Evolutionary conservation across 2,888 invertebrate species (phyloP), one percentile per base, ranked within the genome.

Genomic region (Clostera curtula): DNA sequence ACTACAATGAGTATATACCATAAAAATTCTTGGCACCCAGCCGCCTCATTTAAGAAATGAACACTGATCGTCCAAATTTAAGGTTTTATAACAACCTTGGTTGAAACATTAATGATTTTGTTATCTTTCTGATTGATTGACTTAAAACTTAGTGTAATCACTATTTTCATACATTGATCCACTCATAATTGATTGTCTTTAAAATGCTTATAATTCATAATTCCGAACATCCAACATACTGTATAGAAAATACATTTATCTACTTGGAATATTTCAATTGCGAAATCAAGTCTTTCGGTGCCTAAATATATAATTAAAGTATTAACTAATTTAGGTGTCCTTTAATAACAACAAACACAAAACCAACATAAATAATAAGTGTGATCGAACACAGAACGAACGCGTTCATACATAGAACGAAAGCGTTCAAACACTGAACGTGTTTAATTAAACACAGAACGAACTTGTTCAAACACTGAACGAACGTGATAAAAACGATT

Each of bases 1-100:
- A 48, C 40, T 49, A 51, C 46, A 43, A 53, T 65, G 71, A 72
- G 70, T 73, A 68, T 66, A 67, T 51, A 47, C 47, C 37, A 50
- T 62, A 58, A 64, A 58, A 58, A 58, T 55, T 37, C 35, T 43
- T 41, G 40, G 40, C 46, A 49, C 46, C 40, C 32, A 31, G 4
- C 14, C 29, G 41, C 36, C 6, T 2, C 5, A 10, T 9, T 9
- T 19, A 7, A 5, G 10, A 10, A 3, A 5, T 19, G 8, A n/a
- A n/a, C n/a, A n/a, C n/a, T n/a, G n/a, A n/a, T n/a, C n/a, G n/a
- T n/a, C n/a, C n/a, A n/a, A n/a, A n/a, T n/a, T n/a, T n/a, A n/a
- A n/a, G n/a, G n/a, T n/a, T n/a, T n/a, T n/a, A n/a, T n/a, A n/a
- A n/a, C n/a, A n/a, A n/a, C n/a, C n/a, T n/a, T n/a, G n/a, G n/a